These are phyloP conservation scores for Caranx ignobilis DNA, from an alignment of 2,113 vertebrate species.

Conservation along the genomic window DNA sequence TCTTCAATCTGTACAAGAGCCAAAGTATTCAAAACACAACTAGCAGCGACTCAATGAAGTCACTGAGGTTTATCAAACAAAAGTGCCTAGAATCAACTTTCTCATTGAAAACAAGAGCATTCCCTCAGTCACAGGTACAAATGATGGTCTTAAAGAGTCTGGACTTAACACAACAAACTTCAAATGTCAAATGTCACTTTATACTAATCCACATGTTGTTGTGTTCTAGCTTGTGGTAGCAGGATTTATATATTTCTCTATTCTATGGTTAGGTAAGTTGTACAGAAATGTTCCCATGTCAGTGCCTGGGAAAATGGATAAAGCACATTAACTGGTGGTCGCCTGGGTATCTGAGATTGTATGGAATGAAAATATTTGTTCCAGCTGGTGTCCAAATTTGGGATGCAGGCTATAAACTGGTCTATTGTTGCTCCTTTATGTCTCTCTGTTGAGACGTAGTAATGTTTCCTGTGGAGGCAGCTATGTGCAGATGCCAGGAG, in stretches of 20 bases:
- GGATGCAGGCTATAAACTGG: slow-evolving; percentile 12
- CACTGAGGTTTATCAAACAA: too few species aligned
- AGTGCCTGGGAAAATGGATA: background rate
- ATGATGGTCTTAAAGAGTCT: too few species aligned
- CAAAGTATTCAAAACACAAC: background rate
- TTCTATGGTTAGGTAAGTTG: background rate
- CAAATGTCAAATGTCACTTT: background rate
- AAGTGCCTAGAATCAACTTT: too few species aligned
- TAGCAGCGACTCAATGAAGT: background rate
- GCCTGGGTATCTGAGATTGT: slow-evolving; percentile 3
- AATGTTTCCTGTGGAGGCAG: slow-evolving; percentile 38
- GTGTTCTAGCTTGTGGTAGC: background rate
- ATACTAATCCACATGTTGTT: background rate
- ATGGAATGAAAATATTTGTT: slow-evolving; percentile 37
- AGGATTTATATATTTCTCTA: background rate
- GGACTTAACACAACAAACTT: too few species aligned
- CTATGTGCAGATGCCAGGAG: slow-evolving; percentile 14
- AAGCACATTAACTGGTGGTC: background rate
- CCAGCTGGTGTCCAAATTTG: slow-evolving; percentile 13
- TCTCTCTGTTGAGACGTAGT: slow-evolving; percentile 31
- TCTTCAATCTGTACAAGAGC: too few species aligned
- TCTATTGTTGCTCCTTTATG: slow-evolving; percentile 37
- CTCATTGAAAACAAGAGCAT: too few species aligned
- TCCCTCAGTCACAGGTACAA: too few species aligned
- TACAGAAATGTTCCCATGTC: background rate